Conservation (phyloP, 1,140 invertebrate species). For the Heliconius eleuchia region DNA sequence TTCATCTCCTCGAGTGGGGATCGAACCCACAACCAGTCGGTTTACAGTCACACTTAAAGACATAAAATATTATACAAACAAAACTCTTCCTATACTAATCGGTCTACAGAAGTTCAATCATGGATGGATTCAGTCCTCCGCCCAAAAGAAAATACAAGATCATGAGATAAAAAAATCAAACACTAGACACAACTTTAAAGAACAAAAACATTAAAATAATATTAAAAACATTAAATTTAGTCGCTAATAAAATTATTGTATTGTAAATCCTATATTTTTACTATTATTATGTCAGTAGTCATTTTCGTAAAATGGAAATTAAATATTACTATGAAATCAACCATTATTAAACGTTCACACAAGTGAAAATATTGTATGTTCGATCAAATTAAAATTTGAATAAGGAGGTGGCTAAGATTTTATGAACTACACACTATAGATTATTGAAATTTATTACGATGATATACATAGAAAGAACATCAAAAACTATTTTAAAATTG, state of each 20-base stretch:
- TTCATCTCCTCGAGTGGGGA: too few species aligned
- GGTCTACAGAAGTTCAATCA: constrained; percentile 51
- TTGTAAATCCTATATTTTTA: constrained; percentile 3
- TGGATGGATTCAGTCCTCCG: constrained; percentile 64
- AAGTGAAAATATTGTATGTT: background rate
- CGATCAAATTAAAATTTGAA: background rate
- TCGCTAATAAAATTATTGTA: constrained; percentile 6
- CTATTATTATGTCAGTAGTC: background rate
- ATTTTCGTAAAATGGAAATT: background rate
- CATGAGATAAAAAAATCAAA: constrained; percentile 6
- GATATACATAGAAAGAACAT: constrained; percentile 12
- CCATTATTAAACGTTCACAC: background rate
- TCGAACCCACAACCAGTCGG: too few species aligned
- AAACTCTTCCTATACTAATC: background rate
- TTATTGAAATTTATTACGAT: background rate
- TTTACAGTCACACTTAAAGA: too few species aligned
- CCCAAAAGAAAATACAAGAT: constrained; percentile 21
- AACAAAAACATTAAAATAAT: constrained; percentile 12
- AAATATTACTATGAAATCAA: background rate
- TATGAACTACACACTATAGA: background rate
- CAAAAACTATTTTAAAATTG: constrained; percentile 21
- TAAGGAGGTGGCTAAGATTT: constrained; percentile 5
- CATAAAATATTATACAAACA: background rate
- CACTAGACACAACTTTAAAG: background rate
- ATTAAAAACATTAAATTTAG: constrained; percentile 14